A percentile compares a stretch with the other conserved stretches of the same genome.
Evolutionary conservation across 2,113 vertebrate species (phyloP).

Genomic region (Tachycineta bicolor): DNA sequence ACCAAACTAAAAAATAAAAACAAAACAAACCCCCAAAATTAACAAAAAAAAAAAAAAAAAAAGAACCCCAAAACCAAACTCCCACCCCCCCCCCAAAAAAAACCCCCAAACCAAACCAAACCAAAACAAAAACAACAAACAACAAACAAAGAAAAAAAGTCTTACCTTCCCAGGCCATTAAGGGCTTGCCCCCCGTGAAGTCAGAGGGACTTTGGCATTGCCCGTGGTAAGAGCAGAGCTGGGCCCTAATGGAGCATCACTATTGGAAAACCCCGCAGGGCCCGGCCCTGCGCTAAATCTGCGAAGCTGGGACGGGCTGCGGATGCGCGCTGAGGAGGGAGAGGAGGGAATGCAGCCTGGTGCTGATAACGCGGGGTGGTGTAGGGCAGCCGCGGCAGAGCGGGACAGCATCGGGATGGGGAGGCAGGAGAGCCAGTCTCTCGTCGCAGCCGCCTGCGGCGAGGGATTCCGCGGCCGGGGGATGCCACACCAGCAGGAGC

Average conservation of each 20-base stretch:
- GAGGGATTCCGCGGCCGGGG: too few relatives aligned
- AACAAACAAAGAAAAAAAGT: neutral
- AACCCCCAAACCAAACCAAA: neutral
- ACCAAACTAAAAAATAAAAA: neutral
- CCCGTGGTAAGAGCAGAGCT: neutral
- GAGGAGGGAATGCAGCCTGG: neutral
- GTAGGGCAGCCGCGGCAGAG: neutral
- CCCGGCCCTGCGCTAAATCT: neutral
- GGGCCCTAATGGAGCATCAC: constrained; percentile 36
- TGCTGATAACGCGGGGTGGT: accelerated
- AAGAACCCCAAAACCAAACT: neutral
- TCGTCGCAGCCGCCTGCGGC: accelerated
- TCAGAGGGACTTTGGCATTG: constrained; percentile 11
- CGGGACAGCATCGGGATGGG: neutral
- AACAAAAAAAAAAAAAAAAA: too few relatives aligned
- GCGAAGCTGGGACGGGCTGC: neutral
- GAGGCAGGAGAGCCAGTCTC: too few relatives aligned
- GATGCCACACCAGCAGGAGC: neutral
- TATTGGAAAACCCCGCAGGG: constrained; percentile 39
- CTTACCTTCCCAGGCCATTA: constrained; percentile 9
- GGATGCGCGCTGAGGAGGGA: neutral
- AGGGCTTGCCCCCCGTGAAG: neutral
- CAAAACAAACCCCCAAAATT: neutral
- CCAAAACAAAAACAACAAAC: neutral
- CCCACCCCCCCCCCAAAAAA: neutral